Evolutionary conservation across 2,888 invertebrate species (phyloP).

Genomic region (Geotrupes spiniger): DNA sequence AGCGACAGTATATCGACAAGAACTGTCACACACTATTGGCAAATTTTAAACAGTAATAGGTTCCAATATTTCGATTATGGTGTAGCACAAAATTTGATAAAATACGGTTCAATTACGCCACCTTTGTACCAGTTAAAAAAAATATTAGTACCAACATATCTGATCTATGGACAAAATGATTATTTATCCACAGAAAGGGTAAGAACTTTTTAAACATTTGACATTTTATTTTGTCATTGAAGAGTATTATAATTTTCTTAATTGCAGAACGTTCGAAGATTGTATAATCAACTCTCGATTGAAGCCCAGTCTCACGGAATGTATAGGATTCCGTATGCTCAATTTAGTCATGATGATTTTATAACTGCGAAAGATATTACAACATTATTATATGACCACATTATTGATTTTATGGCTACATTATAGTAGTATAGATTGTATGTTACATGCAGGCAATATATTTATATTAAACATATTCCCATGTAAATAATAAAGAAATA

Average conservation of each 20-base stretch:
- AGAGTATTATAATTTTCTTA: neutral
- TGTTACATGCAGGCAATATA: no score
- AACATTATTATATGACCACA: conserved; percentile 34
- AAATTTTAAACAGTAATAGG: conserved; percentile 41
- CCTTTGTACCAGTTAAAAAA: conserved; percentile 59
- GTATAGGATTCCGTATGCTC: conserved; percentile 13
- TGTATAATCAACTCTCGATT: conserved; percentile 10
- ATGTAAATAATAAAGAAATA: no score
- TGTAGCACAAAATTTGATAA: conserved; percentile 49
- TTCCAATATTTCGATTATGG: conserved; percentile 69
- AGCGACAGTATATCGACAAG: conserved; percentile 43
- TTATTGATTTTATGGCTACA: conserved; percentile 14
- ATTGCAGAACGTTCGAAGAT: conserved; percentile 15
- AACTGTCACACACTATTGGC: conserved; percentile 35
- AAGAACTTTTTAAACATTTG: neutral
- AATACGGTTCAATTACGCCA: conserved; percentile 55
- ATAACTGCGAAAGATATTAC: conserved; percentile 40
- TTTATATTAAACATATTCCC: no score
- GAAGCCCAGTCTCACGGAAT: conserved; percentile 10
- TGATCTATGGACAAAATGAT: conserved; percentile 24
- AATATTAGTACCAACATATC: conserved; percentile 54
- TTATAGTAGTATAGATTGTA: neutral
- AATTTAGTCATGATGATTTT: conserved; percentile 36
- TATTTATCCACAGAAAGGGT: conserved; percentile 19
- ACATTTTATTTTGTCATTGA: no score